Conservation (phyloP, 1,140 invertebrate genomes). For the Episyrphus balteatus region DNA sequence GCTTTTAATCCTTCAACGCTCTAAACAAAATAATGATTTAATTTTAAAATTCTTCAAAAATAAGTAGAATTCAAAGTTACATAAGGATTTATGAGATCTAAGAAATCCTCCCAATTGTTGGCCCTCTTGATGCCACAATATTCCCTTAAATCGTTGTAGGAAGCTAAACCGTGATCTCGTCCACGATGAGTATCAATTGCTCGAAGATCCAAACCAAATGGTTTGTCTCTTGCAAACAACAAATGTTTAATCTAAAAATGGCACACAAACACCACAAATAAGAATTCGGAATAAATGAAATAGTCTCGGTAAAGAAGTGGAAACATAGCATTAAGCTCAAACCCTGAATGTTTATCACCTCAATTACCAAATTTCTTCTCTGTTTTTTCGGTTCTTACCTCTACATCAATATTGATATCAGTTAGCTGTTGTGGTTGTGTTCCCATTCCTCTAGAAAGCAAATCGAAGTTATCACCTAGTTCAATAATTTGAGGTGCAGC, state of each 20-base stretch:
- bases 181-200: conserved; percentile 81
- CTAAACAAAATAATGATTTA: conserved; percentile 8
- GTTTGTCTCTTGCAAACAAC: conserved; percentile 55
- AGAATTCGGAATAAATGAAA: background rate
- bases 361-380: background rate
- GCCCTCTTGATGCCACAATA: conserved; percentile 68
- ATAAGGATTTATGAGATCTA: conserved; percentile 56
- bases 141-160: conserved; percentile 69
- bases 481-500: conserved; percentile 51
- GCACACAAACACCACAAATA: conserved; percentile 21
- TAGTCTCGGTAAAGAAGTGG: background rate
- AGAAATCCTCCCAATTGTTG: conserved; percentile 58
- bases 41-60: background rate
- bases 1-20: conserved; percentile 22
- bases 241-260: conserved; percentile 57
- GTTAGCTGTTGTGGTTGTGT: conserved; percentile 57
- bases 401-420: conserved; percentile 60
- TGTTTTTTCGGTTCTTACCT: conserved; percentile 27
- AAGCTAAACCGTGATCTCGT: conserved; percentile 75
- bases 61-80: conserved; percentile 39
- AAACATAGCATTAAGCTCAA: background rate
- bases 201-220: conserved; percentile 67
- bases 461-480: conserved; percentile 56
- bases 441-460: conserved; percentile 56
- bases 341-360: no score